Conservation (phyloP, 2,888 invertebrate genomes). For the Drosophila gaucha region DNA sequence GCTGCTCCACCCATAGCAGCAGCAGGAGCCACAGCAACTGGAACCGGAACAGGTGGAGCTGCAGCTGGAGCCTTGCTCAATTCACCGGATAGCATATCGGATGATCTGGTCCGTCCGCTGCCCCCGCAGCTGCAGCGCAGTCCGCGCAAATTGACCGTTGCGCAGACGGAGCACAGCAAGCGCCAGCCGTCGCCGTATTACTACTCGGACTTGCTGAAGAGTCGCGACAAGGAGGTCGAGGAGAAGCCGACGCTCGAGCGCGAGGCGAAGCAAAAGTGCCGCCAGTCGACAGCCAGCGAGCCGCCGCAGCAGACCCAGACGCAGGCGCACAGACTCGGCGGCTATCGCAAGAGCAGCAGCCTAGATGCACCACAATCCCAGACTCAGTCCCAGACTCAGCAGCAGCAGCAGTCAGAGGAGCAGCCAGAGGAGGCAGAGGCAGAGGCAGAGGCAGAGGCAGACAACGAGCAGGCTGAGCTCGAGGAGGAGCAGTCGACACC, state of each 20-base stretch:
- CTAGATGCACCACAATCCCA: slow-evolving; percentile 87
- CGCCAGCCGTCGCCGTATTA: slow-evolving; percentile 93
- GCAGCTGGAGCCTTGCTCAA: slow-evolving; percentile 86
- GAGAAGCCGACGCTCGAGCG: slow-evolving; percentile 73
- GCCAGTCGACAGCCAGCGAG: slow-evolving; percentile 85
- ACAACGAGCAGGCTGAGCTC: slow-evolving; percentile 19
- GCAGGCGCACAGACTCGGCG: slow-evolving; percentile 75
- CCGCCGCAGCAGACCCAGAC: slow-evolving; percentile 82
- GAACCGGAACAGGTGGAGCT: neutral
- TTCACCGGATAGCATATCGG: slow-evolving; percentile 89
- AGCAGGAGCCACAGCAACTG: slow-evolving; percentile 5
- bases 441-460: slow-evolving; percentile 3
- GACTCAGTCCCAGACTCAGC: too few species aligned
- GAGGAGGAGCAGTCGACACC: slow-evolving; percentile 81
- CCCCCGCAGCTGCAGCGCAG: slow-evolving; percentile 83
- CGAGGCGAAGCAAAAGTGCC: slow-evolving; percentile 80
- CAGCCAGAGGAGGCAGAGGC: slow-evolving; percentile 15
- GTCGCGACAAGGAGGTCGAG: slow-evolving; percentile 60
- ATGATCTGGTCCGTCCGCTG: slow-evolving; percentile 85
- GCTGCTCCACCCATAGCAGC: slow-evolving; percentile 16
- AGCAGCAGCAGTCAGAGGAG: slow-evolving; percentile 14
- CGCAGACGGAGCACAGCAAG: slow-evolving; percentile 82
- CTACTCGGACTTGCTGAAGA: slow-evolving; percentile 91
- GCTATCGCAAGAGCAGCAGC: slow-evolving; percentile 90
- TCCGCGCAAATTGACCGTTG: slow-evolving; percentile 82